Conservation (phyloP, 2,888 invertebrate genomes). For the Ariolimax columbianus region DNA sequence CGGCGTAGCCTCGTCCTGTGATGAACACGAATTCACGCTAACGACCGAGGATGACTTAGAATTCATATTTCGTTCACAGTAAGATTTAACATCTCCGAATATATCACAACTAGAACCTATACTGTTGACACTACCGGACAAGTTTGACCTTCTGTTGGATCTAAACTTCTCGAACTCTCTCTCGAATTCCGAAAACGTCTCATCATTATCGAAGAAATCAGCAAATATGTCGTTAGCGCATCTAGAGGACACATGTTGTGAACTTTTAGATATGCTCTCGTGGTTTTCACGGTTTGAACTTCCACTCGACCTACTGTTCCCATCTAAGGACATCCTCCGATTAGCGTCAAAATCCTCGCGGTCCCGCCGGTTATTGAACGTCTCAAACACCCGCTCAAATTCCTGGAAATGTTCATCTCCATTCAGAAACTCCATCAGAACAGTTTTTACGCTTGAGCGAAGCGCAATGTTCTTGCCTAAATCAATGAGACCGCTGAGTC, state of each 20-base stretch:
- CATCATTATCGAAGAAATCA: conserved; percentile 74
- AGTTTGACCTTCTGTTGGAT: conserved; percentile 64
- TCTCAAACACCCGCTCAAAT: conserved; percentile 73
- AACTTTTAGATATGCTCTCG: conserved; percentile 13
- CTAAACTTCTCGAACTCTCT: conserved; percentile 71
- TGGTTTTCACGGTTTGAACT: not conserved
- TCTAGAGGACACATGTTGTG: conserved; percentile 5
- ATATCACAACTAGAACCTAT: conserved; percentile 71
- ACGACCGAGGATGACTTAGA: conserved; percentile 7
- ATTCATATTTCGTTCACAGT: conserved; percentile 67
- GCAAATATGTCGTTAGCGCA: conserved; percentile 64
- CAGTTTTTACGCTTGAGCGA: conserved; percentile 42
- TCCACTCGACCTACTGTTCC: not conserved
- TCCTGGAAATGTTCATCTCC: conserved; percentile 74
- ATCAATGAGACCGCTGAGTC: conserved; percentile 31
- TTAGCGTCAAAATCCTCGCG: conserved; percentile 33
- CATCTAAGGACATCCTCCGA: not conserved
- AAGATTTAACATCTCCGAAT: conserved; percentile 69
- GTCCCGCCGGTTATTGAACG: conserved; percentile 62
- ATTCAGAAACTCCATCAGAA: conserved; percentile 72
- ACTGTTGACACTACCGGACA: conserved; percentile 60
- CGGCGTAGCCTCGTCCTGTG: conserved; percentile 34
- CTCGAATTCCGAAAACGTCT: conserved; percentile 72
- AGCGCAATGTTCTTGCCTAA: conserved; percentile 20
- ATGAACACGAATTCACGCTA: conserved; percentile 37